Evolutionary conservation across 92 coral and sea anemone genomes (phyloP), one percentile per base, ranked within the genome.

Genomic region (Bergia sp.): DNA sequence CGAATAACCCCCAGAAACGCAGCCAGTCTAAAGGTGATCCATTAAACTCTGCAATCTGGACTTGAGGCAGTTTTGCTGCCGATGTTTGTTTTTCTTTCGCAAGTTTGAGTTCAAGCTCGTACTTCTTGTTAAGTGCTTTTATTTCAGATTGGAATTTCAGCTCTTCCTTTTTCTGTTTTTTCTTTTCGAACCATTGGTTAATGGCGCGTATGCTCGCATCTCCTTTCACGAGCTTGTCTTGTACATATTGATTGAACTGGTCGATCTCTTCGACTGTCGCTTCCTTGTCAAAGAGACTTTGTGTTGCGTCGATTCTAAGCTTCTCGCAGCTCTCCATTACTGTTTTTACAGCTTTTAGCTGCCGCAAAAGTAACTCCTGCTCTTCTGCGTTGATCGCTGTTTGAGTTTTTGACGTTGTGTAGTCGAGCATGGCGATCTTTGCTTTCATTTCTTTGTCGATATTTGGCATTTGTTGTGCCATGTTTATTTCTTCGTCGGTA

Each of bases 251-350:
- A 77, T 77, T 77, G 47, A 74, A 74, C 45, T 43, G 57, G 45
- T 77, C 36, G 45, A 77, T 77, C 37, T 77, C 81, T 77, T 77
- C 81, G 45, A 77, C 81, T 20, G 44, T 77, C 47, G 81, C 81
- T 43, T 77, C 81, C 45, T 77, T 77, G 58, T 77, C 81, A 18
- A 77, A 77, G 81, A 43, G 81, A 77, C 81, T 77, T 77, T 77
- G 58, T 77, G 57, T 77, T 77, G 55, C 45, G 44, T 77, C 81
- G 45, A 77, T 42, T 77, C 81, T 77, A 42, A 77, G 81, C 81
- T 77, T 77, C 81, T 77, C 81, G 81, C 81, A 77, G 81, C 58
- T 77, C 57, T 77, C 81, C 57, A 77, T 77, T 7, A 77, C 81
- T 18, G 81, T 42, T 77, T 77, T 77, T 42, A 43, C 81, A 57